Base-by-base conservation (phyloP, 2,888 invertebrate species). In the Campoplex nolae region DNA sequence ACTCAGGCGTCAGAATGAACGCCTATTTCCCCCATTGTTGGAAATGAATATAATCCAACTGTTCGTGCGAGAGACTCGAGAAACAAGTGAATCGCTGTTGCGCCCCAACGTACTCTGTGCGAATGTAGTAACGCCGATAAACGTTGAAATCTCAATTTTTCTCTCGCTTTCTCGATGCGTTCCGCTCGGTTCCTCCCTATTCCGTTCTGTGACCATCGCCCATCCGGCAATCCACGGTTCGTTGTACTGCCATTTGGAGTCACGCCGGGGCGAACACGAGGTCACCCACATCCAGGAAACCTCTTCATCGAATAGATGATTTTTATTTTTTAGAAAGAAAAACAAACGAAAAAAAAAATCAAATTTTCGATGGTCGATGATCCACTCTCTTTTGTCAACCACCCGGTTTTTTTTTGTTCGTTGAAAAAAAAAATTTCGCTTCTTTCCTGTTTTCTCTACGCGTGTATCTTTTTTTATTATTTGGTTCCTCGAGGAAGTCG, bases 391-490 rank as follows among this genome's bases (percentile, higher is more conserved):
- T 48, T 71, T 28, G 51, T 28, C 65, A 51, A 56, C 3, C 56
- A 35, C 7, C 54, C 35, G 38, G 23, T 3, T 32, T 35, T 23
- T 74, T 11, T 35, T 18, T 3, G 38, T 23, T 38, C 56, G 13
- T 11, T 32, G n/a, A 38, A 67, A 28, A 62, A 16, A 48, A 51
- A 16, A 48, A 23, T 35, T 71, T n/a, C 4, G 11, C n/a, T 6
- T 51, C 35, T 38, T 56, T 74, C 73, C 42, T 23, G 67, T 93
- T 28, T 95, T 95, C 95, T 95, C 95, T 76, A 7, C 18, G 93
- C n/a, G 35, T 67, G 2, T 75, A 7, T 67, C 56, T 45, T 56
- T 56, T 71, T 65, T 58, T 65, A 1, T 32, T 95, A 91, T 95
- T 95, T 93, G 32, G 32, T 95, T 79, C 23, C 70, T 74, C 54